These are phyloP conservation scores for Peribatodes rhomboidaria DNA, from an alignment of 2,888 invertebrate genomes.

Conservation along the genomic window DNA sequence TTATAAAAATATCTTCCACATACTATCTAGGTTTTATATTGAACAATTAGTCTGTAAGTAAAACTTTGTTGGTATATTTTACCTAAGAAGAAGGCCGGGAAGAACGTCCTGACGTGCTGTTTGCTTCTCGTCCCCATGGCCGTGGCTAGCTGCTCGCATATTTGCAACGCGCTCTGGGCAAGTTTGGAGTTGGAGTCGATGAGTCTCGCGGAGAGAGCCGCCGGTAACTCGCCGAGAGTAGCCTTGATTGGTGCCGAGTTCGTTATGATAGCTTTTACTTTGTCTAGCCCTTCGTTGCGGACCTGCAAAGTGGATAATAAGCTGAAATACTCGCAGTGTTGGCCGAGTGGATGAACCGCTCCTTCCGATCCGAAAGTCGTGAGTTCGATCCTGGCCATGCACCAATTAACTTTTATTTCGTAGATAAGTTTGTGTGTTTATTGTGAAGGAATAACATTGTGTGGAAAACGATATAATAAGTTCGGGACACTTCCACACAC, in stretches of 20 bases:
- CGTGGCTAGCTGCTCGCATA: slow-evolving; percentile 93
- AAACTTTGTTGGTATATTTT: slow-evolving; percentile 39
- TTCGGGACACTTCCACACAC: too few relatives aligned
- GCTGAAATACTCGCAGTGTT: too few relatives aligned
- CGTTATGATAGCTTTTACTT: slow-evolving; percentile 89
- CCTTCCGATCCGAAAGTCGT: too few relatives aligned
- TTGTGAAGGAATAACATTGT: too few relatives aligned
- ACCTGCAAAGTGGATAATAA: slow-evolving; percentile 65
- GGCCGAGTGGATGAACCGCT: too few relatives aligned
- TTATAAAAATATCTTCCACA: too few relatives aligned
- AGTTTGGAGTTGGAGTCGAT: slow-evolving; percentile 97
- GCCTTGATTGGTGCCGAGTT: slow-evolving; percentile 94
- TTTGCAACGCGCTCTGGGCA: slow-evolving; percentile 92
- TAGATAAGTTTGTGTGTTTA: too few relatives aligned
- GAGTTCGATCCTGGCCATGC: too few relatives aligned
- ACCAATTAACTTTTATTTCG: too few relatives aligned
- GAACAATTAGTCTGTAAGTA: background rate
- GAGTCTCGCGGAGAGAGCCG: slow-evolving; percentile 91
- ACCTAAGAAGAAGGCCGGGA: slow-evolving; percentile 96
- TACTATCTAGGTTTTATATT: too few relatives aligned
- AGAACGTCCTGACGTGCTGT: slow-evolving; percentile 92
- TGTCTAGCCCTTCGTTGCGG: slow-evolving; percentile 91
- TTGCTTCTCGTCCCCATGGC: slow-evolving; percentile 94
- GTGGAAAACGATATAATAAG: too few relatives aligned
- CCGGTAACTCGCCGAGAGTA: slow-evolving; percentile 94